Evolutionary conservation across 2,113 vertebrate species (phyloP), one percentile per base, ranked within the genome.

Genomic region (Theristicus caerulescens): DNA sequence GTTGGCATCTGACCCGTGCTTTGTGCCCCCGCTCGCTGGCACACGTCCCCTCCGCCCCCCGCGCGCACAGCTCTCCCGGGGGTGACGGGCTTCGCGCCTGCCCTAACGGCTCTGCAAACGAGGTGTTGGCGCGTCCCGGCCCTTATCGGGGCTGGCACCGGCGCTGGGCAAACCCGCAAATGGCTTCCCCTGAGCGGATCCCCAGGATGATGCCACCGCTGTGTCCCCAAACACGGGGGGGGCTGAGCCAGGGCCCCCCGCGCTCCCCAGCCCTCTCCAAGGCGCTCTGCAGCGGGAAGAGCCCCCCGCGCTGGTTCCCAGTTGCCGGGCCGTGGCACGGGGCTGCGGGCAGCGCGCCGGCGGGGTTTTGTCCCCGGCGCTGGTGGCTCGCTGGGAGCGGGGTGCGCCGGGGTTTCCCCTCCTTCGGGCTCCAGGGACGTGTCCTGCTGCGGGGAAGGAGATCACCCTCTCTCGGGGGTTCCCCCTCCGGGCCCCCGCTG

Each of bases 11-110:
- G 51, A 2, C n/a, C 79, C 5, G 16, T 49, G 52, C 83, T 32
- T 38, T 26, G 62, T 44, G 6, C 18, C 15, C 57, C 5, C 55
- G 11, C 18, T 32, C 55, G 31, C 55, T 34, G 25, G 25, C 27
- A 29, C 31, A 5, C 36, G 58, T 26, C 65, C 32, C 58, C 64
- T 44, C 36, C 55, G 54, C 27, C 40, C n/a, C 46, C 32, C 13
- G 29, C 2, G n/a, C 52, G 8, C 46, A 36, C 61, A 15, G 7
- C 6, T 6, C 46, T 5, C 19, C 87, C 9, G 26, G 65, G 78
- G 82, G 78, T 86, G 93, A 86, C 51, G 13, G 76, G 73, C 72
- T 96, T 92, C 47, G 40, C 95, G 55, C 96, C 95, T 96, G 77
- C 67, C 38, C 91, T 74, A 90, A 96, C 6, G n/a, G 58, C 34